phyloP scores from a whole-genome alignment of 2,113 vertebrate species.

The Platycercus adscitus region DNA sequence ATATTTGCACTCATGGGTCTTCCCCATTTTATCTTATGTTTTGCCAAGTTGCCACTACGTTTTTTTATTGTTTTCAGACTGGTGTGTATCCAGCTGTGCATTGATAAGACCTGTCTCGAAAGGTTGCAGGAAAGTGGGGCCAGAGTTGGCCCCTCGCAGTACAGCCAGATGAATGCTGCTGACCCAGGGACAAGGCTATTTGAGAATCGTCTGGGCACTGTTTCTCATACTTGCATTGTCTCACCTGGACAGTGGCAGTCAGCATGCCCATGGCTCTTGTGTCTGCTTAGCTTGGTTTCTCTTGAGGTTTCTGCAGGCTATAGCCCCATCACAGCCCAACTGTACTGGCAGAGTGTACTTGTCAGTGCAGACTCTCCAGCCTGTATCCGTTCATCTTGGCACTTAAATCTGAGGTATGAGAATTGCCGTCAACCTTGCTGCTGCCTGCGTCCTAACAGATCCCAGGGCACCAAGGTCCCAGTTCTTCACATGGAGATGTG shows the following conservation, averaged over 20 bases:
- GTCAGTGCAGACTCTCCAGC: background rate
- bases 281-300: background rate
- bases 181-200: too few relatives aligned
- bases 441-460: background rate
- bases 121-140: accelerated
- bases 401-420: background rate
- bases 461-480: background rate
- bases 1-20: background rate
- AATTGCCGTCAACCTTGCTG: accelerated
- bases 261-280: background rate
- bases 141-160: background rate
- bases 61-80: background rate
- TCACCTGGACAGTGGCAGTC: accelerated
- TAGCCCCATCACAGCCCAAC: background rate
- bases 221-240: background rate
- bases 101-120: background rate
- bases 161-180: background rate
- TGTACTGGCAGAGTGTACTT: background rate
- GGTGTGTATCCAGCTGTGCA: background rate
- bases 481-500: accelerated
- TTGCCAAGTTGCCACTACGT: background rate
- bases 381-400: background rate
- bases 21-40: background rate
- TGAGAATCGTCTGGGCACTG: background rate
- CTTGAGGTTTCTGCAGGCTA: background rate